Conservation (phyloP, 2,888 invertebrate genomes). For the Agrotis puta region DNA sequence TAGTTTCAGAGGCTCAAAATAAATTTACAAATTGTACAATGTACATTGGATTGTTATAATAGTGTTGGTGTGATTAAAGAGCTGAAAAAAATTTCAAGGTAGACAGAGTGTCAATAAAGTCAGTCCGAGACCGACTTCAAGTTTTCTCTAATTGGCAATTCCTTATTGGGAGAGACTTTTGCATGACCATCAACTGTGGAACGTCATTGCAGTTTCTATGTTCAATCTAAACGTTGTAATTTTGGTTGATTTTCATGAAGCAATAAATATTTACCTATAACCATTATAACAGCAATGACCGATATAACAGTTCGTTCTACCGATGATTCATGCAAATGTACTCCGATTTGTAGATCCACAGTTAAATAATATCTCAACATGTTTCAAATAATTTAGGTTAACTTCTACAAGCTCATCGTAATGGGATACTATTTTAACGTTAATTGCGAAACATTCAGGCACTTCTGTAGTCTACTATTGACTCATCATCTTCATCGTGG, state of each 20-base stretch:
- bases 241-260: neutral
- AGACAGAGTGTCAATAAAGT: neutral
- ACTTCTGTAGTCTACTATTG: neutral
- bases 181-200: too few species aligned
- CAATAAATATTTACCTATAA: constrained; percentile 28
- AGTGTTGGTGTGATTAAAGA: neutral
- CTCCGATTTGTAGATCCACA: constrained; percentile 24
- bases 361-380: constrained; percentile 30
- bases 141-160: too few species aligned
- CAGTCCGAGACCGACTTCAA: too few species aligned
- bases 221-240: neutral
- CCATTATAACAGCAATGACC: constrained; percentile 33
- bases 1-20: constrained; percentile 14
- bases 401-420: constrained; percentile 18
- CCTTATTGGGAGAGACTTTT: too few species aligned
- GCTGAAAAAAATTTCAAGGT: neutral
- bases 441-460: constrained; percentile 28
- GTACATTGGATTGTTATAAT: neutral
- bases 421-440: constrained; percentile 32
- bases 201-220: neutral
- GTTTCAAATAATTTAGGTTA: constrained; percentile 37
- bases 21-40: neutral
- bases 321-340: constrained; percentile 38
- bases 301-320: constrained; percentile 14
- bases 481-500: neutral